Base-by-base conservation (phyloP, 1,140 invertebrate genomes). In the Diorhabda elongata region DNA sequence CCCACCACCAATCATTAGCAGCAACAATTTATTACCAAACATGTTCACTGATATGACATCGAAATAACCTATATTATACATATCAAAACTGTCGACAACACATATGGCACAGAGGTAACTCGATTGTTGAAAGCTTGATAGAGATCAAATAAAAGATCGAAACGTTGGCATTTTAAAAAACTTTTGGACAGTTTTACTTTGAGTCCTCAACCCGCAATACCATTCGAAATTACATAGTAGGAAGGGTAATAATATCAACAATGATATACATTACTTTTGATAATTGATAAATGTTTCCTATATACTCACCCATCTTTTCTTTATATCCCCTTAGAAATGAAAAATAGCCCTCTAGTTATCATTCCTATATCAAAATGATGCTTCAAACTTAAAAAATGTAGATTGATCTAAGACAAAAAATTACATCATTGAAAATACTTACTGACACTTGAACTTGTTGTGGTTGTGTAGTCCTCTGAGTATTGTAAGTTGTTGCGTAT, bases 401-500 rank as follows among this genome's bases (percentile, higher is more conserved):
- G 6, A 56, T 56, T 7, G 6, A 7, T 56, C 52, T 56, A 7
- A 56, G 6, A 7, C 52, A n/a, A 56, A 56, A 56, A 56, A 56
- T 7, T 7, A 56, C n/a, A 56, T 7, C n/a, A n/a, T 7, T 7
- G n/a, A 56, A 56, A 56, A 9, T 52, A 77, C 76, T 76, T 79
- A 80, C 78, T 42, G 77, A 78, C 72, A 69, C 83, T 79, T 74
- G 82, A 74, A 74, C 82, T 75, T 74, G 81, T 81, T 79, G 80
- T 61, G 82, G 81, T 74, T 84, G 84, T 4, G 79, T 71, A 52
- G 78, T 72, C 64, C 79, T 76, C 63, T 81, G 80, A 1, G 85
- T 84, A 73, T n/a, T 52, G 73, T 86, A 85, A 41, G 84, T 84
- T 57, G 84, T 83, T 3, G 84, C 85, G 45, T 86, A 86, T 44